Evolutionary conservation across 2,888 invertebrate species (phyloP).

Genomic region (Pristionchus maxplancki): DNA sequence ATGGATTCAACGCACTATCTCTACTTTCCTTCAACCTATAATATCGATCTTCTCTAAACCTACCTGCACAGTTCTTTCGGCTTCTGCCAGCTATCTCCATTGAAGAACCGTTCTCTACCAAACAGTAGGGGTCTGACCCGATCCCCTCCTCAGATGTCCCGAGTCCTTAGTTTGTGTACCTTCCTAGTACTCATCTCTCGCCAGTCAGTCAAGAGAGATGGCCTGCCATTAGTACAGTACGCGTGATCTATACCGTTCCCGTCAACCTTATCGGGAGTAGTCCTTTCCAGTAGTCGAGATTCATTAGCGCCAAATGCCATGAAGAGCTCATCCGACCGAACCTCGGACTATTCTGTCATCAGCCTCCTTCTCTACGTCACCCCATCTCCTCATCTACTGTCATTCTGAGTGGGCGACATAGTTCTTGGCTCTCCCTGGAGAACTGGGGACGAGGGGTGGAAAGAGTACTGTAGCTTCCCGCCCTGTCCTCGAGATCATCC

Average conservation of each 20-base stretch:
- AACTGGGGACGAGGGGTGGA: background rate
- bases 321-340: slow-evolving; percentile 12
- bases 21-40: background rate
- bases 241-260: background rate
- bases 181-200: background rate
- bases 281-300: background rate
- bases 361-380: background rate
- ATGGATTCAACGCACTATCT: background rate
- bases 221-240: background rate
- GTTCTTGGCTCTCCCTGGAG: background rate
- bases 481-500: background rate
- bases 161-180: slow-evolving; percentile 40
- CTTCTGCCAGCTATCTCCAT: background rate
- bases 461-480: slow-evolving; percentile 13
- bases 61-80: background rate
- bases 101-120: background rate
- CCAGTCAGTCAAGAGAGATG: background rate
- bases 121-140: slow-evolving; percentile 37
- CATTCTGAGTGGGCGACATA: slow-evolving; percentile 1
- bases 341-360: slow-evolving; percentile 15
- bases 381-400: background rate
- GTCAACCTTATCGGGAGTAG: background rate
- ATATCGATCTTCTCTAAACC: background rate
- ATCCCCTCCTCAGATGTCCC: slow-evolving; percentile 1
- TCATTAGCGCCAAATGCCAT: background rate